phyloP scores from a whole-genome alignment of 2,797 vertebrate genomes.

The Cryptoblepharus egeriae region DNA sequence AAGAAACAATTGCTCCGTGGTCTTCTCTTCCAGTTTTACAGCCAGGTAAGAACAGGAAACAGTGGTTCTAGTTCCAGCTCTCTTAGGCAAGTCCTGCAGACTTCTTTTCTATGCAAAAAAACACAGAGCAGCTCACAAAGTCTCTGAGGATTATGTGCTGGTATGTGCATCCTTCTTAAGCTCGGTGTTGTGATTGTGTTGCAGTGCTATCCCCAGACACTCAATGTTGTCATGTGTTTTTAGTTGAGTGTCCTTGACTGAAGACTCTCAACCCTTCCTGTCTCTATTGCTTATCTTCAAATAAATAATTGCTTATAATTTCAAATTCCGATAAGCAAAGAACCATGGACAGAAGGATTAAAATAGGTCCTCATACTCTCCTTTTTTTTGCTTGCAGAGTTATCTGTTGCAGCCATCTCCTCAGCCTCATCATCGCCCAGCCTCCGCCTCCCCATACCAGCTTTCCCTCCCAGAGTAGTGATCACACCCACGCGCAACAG shows the following conservation, averaged over 20 bases:
- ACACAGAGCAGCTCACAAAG: too few species aligned
- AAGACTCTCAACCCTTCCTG: neutral
- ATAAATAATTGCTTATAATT: neutral
- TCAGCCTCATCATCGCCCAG: conserved; percentile 70
- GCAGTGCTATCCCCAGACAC: too few species aligned
- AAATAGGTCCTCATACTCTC: conserved; percentile 3
- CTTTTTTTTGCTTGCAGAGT: conserved; percentile 69
- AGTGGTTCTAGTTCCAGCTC: neutral
- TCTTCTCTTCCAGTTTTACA: conserved; percentile 49
- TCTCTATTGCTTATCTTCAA: neutral
- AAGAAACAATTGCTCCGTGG: neutral
- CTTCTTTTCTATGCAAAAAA: neutral
- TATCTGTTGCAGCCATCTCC: conserved; percentile 38
- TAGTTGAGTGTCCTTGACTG: too few species aligned
- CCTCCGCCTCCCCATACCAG: conserved; percentile 77
- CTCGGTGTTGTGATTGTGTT: too few species aligned
- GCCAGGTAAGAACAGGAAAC: conserved; percentile 65
- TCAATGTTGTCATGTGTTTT: neutral
- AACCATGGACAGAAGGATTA: neutral
- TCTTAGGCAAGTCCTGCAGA: neutral
- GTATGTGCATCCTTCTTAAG: too few species aligned
- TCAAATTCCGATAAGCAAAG: neutral
- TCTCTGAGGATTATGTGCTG: too few species aligned
- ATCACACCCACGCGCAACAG: conserved; percentile 65
- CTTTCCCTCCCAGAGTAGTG: conserved; percentile 75